phyloP scores from a whole-genome alignment of 2,797 vertebrate genomes.

The Sebastes flavidus region DNA sequence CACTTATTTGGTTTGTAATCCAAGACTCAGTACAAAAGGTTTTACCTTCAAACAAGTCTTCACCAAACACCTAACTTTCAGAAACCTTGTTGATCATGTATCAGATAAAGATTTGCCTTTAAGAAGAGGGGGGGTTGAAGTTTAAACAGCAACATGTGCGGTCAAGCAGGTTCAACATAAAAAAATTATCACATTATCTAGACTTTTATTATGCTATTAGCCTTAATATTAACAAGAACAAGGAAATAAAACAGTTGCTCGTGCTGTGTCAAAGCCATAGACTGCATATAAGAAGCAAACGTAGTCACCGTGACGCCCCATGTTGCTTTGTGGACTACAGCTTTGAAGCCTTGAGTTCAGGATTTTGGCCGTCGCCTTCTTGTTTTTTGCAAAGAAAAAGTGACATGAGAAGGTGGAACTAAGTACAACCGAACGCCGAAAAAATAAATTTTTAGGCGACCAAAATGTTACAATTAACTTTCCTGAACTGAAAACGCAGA shows the following conservation, averaged over 20 bases:
- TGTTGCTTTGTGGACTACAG: too few species aligned
- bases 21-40: conserved; percentile 74
- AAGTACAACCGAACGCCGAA: too few species aligned
- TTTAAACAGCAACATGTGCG: neutral
- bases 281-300: too few species aligned
- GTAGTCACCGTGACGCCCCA: too few species aligned
- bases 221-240: neutral
- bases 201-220: neutral
- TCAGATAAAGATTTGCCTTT: neutral
- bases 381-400: too few species aligned
- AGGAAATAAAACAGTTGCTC: neutral
- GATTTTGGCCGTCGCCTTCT: too few species aligned
- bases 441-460: too few species aligned
- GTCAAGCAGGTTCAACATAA: neutral
- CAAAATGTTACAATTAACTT: too few species aligned
- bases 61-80: neutral
- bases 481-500: too few species aligned
- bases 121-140: neutral
- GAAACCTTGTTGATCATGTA: neutral
- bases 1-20: conserved; percentile 90
- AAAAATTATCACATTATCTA: neutral
- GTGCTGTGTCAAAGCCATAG: too few species aligned
- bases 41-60: neutral
- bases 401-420: too few species aligned
- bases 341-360: too few species aligned